These are phyloP conservation scores for Metallyticus violacea DNA, from an alignment of 2,888 invertebrate genomes.

Conservation along the genomic window DNA sequence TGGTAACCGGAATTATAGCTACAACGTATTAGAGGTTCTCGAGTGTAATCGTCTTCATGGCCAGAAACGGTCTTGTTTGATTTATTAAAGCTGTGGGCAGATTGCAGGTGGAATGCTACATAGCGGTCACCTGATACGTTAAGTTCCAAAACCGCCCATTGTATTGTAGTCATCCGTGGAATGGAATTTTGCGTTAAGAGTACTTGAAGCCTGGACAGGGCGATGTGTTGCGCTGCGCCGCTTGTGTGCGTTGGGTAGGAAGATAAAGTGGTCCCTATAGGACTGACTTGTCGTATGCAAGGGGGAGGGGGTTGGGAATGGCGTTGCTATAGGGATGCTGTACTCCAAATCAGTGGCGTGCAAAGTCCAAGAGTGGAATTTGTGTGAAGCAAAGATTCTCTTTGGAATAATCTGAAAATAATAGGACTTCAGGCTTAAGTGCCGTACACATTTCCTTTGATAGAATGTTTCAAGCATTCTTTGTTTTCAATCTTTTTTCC, in stretches of 20 bases:
- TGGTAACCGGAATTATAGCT: background rate
- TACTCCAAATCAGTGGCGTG: background rate
- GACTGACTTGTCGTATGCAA: constrained; percentile 2
- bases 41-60: background rate
- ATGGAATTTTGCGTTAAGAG: background rate
- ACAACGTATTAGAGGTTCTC: background rate
- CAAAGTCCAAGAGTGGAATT: too few species aligned
- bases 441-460: too few species aligned
- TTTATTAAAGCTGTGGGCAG: background rate
- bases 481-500: too few species aligned
- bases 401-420: too few species aligned
- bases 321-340: background rate
- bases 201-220: background rate
- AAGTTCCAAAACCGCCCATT: background rate
- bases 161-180: background rate
- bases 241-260: constrained; percentile 10
- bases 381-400: too few species aligned
- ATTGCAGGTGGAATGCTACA: background rate
- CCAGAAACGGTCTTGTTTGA: background rate
- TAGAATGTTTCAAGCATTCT: too few species aligned
- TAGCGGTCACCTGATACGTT: background rate
- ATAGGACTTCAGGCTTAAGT: too few species aligned
- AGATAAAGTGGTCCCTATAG: constrained; percentile 13
- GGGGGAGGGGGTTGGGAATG: background rate
- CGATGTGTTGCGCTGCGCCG: background rate